Base-by-base conservation (phyloP, 2,113 vertebrate species). In the Embiotoca jacksoni region DNA sequence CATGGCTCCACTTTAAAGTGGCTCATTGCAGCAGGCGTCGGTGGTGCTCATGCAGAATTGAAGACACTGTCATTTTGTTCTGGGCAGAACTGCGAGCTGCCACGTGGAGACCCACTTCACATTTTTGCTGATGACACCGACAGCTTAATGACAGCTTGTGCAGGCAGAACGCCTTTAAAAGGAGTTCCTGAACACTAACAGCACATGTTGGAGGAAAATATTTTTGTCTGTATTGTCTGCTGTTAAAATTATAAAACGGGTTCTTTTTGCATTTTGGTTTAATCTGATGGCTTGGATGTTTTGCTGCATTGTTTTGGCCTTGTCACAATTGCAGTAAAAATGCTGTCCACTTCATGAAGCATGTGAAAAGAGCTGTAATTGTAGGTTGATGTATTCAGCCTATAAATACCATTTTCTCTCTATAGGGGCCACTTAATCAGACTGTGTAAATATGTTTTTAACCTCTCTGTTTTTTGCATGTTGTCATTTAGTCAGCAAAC, bases 391-490 rank as follows among this genome's bases (percentile, higher is more conserved):
- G 50, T 31, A 1, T 67, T 49, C 30, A 59, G 52, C 85, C 50
- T 64, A 55, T 74, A 76, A 78, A 82, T 68, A 67, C 31, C 53
- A 63, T 54, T 68, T 71, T 73, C 49, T 72, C 30, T 47, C 58
- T 57, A 44, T 16, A 60, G 53, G 10, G 66, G 49, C 64, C n/a
- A n/a, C n/a, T 71, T 73, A 55, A 65, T 62, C 16, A 53, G 14
- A 33, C 41, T 75, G 13, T 82, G 68, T 39, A 64, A 74, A 78
- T 83, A 78, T 86, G 69, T 81, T 60, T 84, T 88, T 84, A 80
- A 50, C 14, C 23, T 68, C 39, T 68, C 6, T 77, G 61, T 47
- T 32, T 39, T 30, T 58, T 69, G 63, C 36, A 15, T 67, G 75
- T 0, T 57, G 44, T 75, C 63, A 53, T 63, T 52, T 58, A 46